Base-by-base conservation (phyloP, 2,113 vertebrate genomes). In the Chamaea fasciata region DNA sequence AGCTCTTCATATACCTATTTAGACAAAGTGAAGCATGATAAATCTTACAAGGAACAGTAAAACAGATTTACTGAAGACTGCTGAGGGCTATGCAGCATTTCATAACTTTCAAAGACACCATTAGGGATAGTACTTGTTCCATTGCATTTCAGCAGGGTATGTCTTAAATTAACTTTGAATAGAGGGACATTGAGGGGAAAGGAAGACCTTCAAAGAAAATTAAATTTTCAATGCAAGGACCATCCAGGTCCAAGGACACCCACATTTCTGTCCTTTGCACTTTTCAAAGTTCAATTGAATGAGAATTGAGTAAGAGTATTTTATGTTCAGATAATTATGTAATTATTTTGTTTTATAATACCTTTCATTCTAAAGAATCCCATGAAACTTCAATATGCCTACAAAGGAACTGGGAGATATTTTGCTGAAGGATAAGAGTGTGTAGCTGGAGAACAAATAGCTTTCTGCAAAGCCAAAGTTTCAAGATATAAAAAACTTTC, bases 291-390 rank as follows among this genome's bases (percentile, higher is more conserved):
- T 88, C 70, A 73, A 11, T 22, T 81, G 42, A 90, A 44, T 81
- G 64, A 78, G 41, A 65, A 69, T 10, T 53, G 22, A 77, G 11
- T 23, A 73, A 83, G 39, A 57, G 42, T 91, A 56, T 88, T 93
- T 92, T 83, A 83, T 83, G 30, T 73, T 88, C 37, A 10, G 52
- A 41, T 83, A 94, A 85, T 83, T 80, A 83, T 49, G 39, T 64
- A 76, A 76, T 92, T 71, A 70, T 71, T 93, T 83, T 85, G 20
- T 35, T 92, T 95, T 95, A 42, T 81, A 85, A 77, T 55, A 83
- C 21, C 24, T 81, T 92, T 88, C n/a, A 47, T 83, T 68, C 71
- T 83, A 30, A 88, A 80, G 28, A 78, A 92, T 83, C 42, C 23
- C 63, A 35, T 65, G 55, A 76, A 88, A 49, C 16, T 69, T 92